Conservation (phyloP, 2,797 vertebrate species). For the Pseudochirops corinnae region DNA sequence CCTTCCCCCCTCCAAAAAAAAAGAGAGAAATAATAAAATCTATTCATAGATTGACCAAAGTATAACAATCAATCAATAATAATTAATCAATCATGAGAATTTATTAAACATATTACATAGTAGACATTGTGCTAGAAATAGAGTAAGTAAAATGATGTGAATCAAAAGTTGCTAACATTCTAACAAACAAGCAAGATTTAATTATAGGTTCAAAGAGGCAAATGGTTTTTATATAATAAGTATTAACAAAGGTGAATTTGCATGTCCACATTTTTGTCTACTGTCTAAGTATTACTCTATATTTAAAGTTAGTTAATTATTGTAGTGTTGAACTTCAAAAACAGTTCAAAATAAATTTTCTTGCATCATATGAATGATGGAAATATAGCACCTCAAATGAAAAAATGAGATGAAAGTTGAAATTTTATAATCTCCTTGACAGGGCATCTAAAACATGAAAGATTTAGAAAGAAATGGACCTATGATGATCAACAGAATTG, state of each 20-base stretch:
- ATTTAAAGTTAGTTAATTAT: constrained; percentile 13
- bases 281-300: constrained; percentile 7
- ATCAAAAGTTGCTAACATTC: background rate
- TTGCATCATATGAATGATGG: background rate
- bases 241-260: background rate
- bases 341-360: constrained; percentile 1
- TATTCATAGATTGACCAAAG: background rate
- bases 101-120: background rate
- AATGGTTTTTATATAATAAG: constrained; percentile 10
- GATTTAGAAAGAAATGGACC: background rate
- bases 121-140: background rate
- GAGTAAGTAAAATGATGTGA: background rate
- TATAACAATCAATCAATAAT: background rate
- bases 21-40: background rate
- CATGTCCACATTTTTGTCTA: background rate
- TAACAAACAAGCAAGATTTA: constrained; percentile 11
- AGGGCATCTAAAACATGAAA: background rate
- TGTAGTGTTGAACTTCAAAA: constrained; percentile 42
- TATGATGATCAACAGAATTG: background rate
- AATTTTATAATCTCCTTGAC: background rate
- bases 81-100: background rate
- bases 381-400: background rate
- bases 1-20: no score
- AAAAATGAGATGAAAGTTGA: background rate
- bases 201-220: background rate